Evolutionary conservation across 2,797 vertebrate species (phyloP).

Genomic region (Helarctos malayanus): DNA sequence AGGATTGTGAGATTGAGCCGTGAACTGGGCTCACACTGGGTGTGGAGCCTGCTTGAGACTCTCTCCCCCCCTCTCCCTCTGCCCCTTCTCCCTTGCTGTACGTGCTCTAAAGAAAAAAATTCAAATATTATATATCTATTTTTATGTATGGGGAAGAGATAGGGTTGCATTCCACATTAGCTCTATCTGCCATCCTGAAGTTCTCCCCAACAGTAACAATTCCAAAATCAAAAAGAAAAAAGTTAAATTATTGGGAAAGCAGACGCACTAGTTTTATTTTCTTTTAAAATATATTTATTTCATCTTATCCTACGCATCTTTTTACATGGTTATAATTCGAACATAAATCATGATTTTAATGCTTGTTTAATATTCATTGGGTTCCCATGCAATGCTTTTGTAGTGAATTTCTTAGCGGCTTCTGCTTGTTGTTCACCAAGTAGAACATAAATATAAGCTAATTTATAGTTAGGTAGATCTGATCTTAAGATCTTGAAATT

Average conservation of each 20-base stretch:
- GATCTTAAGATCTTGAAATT: background rate
- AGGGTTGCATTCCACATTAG: background rate
- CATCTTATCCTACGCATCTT: background rate
- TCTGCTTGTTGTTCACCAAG: background rate
- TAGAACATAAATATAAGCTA: background rate
- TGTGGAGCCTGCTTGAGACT: background rate
- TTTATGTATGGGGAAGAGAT: background rate
- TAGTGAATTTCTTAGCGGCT: conserved; percentile 45
- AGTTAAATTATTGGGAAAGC: background rate
- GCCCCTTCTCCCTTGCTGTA: background rate
- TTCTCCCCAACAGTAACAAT: background rate
- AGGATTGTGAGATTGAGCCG: background rate
- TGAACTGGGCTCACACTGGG: background rate
- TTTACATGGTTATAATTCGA: background rate
- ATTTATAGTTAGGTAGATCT: background rate
- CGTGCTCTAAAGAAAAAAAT: background rate
- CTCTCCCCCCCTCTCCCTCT: background rate
- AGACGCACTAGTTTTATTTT: background rate
- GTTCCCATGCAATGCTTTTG: conserved; percentile 5
- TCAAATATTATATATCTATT: background rate
- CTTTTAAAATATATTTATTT: background rate
- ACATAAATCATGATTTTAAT: conserved; percentile 18
- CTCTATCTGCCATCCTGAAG: background rate
- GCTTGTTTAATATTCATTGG: background rate
- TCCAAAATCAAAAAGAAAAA: background rate